phyloP scores from a whole-genome alignment of 2,113 vertebrate genomes.

The Chauna torquata region DNA sequence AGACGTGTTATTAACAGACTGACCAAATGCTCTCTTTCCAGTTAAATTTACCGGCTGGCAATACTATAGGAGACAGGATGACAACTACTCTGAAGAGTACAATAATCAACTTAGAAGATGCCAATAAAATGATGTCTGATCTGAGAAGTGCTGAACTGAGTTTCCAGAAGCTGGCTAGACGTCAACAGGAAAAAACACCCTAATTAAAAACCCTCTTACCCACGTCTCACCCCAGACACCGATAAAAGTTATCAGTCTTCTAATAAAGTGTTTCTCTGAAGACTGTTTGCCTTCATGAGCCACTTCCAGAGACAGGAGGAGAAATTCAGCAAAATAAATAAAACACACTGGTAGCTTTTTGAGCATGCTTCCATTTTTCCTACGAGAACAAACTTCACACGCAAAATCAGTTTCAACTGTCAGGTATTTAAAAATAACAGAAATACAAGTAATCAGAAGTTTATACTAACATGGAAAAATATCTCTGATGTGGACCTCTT shows the following conservation, averaged over 20 bases:
- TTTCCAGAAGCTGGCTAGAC: not conserved
- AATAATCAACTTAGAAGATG: not conserved
- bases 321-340: not conserved
- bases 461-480: not conserved
- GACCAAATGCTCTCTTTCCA: not conserved
- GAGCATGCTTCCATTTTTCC: not conserved
- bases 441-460: not conserved
- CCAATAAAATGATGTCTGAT: not conserved
- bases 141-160: not conserved
- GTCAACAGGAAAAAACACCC: not conserved
- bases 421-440: not conserved
- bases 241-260: not conserved
- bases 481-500: not conserved
- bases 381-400: not conserved
- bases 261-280: not conserved
- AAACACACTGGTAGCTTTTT: not conserved
- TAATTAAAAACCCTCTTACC: not conserved
- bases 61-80: not conserved
- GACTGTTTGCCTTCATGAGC: not conserved
- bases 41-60: not conserved
- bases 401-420: not conserved
- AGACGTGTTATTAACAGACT: not conserved
- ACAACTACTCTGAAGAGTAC: not conserved
- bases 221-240: not conserved
- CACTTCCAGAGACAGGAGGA: not conserved